phyloP scores from a whole-genome alignment of 1,140 invertebrate genomes.

The Goniozus legneri region DNA sequence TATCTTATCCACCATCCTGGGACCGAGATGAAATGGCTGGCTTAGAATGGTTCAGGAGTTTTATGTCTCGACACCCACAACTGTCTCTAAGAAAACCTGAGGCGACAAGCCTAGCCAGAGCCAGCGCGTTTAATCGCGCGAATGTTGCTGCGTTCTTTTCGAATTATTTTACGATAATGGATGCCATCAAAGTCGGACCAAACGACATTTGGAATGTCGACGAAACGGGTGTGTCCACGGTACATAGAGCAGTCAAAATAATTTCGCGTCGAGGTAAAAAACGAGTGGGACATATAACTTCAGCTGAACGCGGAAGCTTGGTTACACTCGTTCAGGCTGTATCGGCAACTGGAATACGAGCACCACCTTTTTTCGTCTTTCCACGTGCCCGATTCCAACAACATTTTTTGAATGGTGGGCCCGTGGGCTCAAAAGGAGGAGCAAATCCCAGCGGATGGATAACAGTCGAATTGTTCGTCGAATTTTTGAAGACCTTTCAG shows the following conservation, averaged over 20 bases:
- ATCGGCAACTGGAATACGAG: not conserved
- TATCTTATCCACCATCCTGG: conserved; percentile 15
- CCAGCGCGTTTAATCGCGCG: conserved; percentile 44
- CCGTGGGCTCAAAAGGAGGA: not conserved
- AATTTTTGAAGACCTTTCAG: not conserved
- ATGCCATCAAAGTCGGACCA: not conserved
- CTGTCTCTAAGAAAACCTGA: conserved; percentile 44
- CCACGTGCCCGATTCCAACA: not conserved
- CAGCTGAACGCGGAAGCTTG: conserved; percentile 4
- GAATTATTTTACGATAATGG: conserved; percentile 18
- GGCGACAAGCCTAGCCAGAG: conserved; percentile 39
- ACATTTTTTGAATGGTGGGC: not conserved
- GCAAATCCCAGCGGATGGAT: not conserved
- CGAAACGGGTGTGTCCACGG: conserved; percentile 43
- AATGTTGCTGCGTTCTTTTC: conserved; percentile 38
- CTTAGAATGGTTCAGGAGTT: conserved; percentile 43
- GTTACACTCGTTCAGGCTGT: not conserved
- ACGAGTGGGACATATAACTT: conserved; percentile 36
- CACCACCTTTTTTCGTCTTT: not conserved
- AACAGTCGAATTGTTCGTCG: not conserved
- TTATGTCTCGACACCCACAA: conserved; percentile 41
- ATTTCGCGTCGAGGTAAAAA: conserved; percentile 35
- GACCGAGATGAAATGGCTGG: conserved; percentile 23
- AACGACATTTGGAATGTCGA: conserved; percentile 44
- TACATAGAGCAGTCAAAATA: conserved; percentile 34